Conservation (phyloP, 2,888 invertebrate genomes). For the Biston betularia region DNA sequence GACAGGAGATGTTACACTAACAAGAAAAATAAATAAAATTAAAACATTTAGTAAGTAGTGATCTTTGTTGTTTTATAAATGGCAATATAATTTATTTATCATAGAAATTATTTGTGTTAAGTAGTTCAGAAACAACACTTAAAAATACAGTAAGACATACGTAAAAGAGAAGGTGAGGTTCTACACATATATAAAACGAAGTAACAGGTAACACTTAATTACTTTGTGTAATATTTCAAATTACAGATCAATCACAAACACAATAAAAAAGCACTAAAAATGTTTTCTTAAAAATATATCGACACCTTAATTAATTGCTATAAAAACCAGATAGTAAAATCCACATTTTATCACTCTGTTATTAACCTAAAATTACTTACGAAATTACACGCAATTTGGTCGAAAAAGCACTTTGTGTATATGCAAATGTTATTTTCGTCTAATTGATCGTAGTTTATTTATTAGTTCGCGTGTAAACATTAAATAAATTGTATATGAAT, state of each 20-base stretch:
- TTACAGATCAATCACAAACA: constrained; percentile 49
- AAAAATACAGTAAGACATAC: neutral
- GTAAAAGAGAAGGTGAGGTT: constrained; percentile 4
- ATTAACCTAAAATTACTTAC: constrained; percentile 59
- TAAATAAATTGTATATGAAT: constrained; percentile 72
- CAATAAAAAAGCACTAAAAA: constrained; percentile 55
- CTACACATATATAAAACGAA: constrained; percentile 5
- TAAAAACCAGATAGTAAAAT: constrained; percentile 54
- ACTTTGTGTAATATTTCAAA: constrained; percentile 26
- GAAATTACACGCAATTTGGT: constrained; percentile 64
- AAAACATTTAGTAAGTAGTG: too few relatives aligned
- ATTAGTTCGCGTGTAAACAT: constrained; percentile 75
- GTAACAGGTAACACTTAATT: constrained; percentile 17
- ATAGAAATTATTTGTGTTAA: neutral
- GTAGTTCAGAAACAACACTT: neutral
- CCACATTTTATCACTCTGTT: constrained; percentile 61
- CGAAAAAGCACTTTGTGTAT: constrained; percentile 62
- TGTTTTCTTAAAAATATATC: constrained; percentile 53
- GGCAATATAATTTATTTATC: too few relatives aligned
- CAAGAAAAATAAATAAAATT: too few relatives aligned
- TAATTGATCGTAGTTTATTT: constrained; percentile 66
- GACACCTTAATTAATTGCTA: constrained; percentile 57
- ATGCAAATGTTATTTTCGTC: constrained; percentile 68
- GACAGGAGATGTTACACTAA: too few relatives aligned
- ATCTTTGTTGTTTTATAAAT: neutral